Conservation (phyloP, 2,888 invertebrate genomes). For the Mythimna lalbum region DNA sequence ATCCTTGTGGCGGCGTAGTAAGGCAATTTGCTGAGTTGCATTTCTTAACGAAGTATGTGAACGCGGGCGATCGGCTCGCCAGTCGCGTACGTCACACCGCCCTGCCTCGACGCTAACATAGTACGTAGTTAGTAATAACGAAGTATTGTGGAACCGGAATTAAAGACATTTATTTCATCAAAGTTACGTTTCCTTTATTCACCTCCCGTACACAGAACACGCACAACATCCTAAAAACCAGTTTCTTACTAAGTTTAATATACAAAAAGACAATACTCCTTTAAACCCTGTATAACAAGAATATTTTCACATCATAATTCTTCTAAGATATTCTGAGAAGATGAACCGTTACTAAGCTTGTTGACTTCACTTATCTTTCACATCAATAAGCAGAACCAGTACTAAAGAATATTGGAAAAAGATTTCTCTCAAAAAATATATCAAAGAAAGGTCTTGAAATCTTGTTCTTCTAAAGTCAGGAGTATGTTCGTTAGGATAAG, state of each 20-base stretch:
- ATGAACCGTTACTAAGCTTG: constrained; percentile 10
- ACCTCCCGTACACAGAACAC: no score
- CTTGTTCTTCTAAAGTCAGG: constrained; percentile 3
- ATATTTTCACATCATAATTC: constrained; percentile 16
- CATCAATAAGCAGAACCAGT: constrained; percentile 24
- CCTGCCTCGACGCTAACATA: no score
- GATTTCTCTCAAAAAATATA: constrained; percentile 35
- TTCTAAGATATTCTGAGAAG: constrained; percentile 2
- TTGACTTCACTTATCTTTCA: constrained; percentile 20
- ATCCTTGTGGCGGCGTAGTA: no score
- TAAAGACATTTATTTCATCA: no score
- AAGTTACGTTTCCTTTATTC: no score
- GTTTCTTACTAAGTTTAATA: neutral
- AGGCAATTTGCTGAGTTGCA: no score
- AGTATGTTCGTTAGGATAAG: constrained; percentile 30
- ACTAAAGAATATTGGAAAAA: constrained; percentile 35
- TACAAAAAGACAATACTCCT: neutral
- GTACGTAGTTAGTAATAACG: no score
- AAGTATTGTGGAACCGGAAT: no score
- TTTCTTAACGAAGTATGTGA: no score
- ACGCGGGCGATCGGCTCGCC: no score
- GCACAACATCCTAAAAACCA: no score
- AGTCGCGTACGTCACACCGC: no score
- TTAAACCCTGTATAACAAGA: neutral
- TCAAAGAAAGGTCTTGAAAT: constrained; percentile 5